Conservation (phyloP, 2,797 vertebrate genomes). For the Geotrypetes seraphini region DNA sequence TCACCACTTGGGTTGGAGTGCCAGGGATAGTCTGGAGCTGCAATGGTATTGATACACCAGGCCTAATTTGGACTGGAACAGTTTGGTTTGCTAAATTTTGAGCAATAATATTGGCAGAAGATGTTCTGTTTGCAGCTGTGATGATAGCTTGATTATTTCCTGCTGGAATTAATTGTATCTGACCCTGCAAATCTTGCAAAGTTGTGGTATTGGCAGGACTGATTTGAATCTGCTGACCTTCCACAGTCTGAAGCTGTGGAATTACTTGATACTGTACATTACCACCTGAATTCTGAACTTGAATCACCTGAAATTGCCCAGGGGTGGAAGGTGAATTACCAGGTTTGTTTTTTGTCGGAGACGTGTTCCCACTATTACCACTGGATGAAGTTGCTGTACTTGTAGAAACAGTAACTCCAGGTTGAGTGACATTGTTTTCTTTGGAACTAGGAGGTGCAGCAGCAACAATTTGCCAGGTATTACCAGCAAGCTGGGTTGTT, state of each 20-base stretch:
- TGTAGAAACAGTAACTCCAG: constrained; percentile 62
- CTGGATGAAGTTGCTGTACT: constrained; percentile 58
- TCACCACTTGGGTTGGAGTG: constrained; percentile 85
- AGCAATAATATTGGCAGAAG: constrained; percentile 61
- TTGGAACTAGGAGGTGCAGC: constrained; percentile 74
- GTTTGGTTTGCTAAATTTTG: constrained; percentile 85
- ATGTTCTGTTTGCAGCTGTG: constrained; percentile 62
- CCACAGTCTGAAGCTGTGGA: constrained; percentile 89
- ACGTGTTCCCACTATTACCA: constrained; percentile 65
- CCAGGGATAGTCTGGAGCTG: constrained; percentile 90
- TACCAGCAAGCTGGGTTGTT: constrained; percentile 88
- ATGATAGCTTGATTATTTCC: constrained; percentile 84
- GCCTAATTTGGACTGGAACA: constrained; percentile 88
- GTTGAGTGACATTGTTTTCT: constrained; percentile 73
- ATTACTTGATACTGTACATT: constrained; percentile 96
- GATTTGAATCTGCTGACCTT: constrained; percentile 92
- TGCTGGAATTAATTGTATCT: constrained; percentile 89
- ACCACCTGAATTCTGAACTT: constrained; percentile 79
- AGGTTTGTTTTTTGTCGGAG: constrained; percentile 63
- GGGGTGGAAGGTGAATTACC: constrained; percentile 53
- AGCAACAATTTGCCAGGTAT: constrained; percentile 93
- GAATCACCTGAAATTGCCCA: constrained; percentile 87
- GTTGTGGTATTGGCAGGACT: constrained; percentile 70
- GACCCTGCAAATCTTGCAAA: constrained; percentile 74
- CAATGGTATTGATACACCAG: constrained; percentile 86